Base-by-base conservation (phyloP, 2,888 invertebrate genomes). In the Podabrus alpinus region DNA sequence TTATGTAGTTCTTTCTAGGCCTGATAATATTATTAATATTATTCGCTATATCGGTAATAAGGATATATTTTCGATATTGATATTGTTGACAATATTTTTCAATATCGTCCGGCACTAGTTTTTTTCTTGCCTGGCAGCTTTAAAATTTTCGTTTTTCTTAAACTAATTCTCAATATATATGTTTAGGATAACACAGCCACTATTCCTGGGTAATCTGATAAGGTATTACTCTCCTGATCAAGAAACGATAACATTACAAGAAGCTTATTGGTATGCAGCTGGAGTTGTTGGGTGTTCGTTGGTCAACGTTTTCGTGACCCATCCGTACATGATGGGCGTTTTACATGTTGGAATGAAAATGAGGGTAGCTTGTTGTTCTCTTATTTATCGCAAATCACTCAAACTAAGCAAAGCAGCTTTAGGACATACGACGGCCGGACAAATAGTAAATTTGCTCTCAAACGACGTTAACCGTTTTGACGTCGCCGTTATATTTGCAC, bases 401-500 rank as follows among this genome's bases (percentile, higher is more conserved):
- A 84, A 83, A 66, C 78, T 88, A 45, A 85, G 94, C 82, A 92
- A 93, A 85, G 91, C 91, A 0, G 93, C 96, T 0, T 83, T 96
- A 77, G 92, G 92, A 1, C 91, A 94, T 83, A 95, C 95, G 9
- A 95, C 95, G 1, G 89, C 90, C 45, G 93, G 93, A 3, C 92
- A 93, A 85, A 90, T 92, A 77, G 96, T 98, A 25, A 98, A 98
- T 86, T 90, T 98, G 13, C 89, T 99, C 74, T 97, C 98, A 1
- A 99, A 98, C 85, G 99, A 99, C 87, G 96, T 98, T 78, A 95
- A 95, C 83, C 91, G 96, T 74, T 96, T 97, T 86, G 97, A 97
- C 86, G 91, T 95, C 87, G 93, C 94, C 7, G 90, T 93, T 15
- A 88, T 95, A 69, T 95, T 96, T 85, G 87, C 95, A 17, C 94